phyloP scores from a whole-genome alignment of 1,140 invertebrate genomes.

The Kradibia gibbosae region DNA sequence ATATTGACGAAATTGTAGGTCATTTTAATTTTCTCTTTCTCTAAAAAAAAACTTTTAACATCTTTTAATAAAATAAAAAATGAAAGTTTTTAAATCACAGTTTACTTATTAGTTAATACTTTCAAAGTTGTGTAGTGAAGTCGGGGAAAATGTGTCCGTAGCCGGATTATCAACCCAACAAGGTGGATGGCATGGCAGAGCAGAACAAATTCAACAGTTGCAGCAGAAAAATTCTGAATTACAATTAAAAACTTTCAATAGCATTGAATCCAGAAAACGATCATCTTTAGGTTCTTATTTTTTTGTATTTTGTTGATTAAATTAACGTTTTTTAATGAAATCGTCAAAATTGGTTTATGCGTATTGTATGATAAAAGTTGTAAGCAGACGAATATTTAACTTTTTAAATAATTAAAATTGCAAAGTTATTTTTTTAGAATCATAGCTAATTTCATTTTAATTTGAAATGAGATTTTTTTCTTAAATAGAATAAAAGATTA shows the following conservation, averaged over 20 bases:
- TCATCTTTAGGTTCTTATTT: constrained; percentile 25
- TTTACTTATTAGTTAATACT: not conserved
- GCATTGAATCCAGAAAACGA: constrained; percentile 43
- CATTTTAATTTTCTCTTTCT: too few relatives aligned
- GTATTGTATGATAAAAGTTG: too few relatives aligned
- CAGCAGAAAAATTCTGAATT: constrained; percentile 78
- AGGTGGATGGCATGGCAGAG: constrained; percentile 79
- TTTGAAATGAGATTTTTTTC: too few relatives aligned
- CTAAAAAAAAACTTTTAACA: too few relatives aligned
- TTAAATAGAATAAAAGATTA: too few relatives aligned
- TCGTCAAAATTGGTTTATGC: too few relatives aligned
- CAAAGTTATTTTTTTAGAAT: too few relatives aligned
- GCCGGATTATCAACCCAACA: constrained; percentile 69
- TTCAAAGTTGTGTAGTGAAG: constrained; percentile 64
- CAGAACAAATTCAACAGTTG: constrained; percentile 79
- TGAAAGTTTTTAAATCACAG: not conserved
- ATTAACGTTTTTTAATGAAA: not conserved
- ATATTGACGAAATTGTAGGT: too few relatives aligned
- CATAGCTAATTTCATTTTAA: too few relatives aligned
- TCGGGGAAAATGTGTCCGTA: constrained; percentile 76
- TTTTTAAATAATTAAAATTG: too few relatives aligned
- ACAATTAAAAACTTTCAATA: constrained; percentile 73
- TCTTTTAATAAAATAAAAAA: too few relatives aligned
- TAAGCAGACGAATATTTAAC: too few relatives aligned
- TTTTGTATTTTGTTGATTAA: not conserved